Evolutionary conservation across 2,888 invertebrate genomes (phyloP), one percentile per base, ranked within the genome.

Genomic region (Drosophila mulleri): DNA sequence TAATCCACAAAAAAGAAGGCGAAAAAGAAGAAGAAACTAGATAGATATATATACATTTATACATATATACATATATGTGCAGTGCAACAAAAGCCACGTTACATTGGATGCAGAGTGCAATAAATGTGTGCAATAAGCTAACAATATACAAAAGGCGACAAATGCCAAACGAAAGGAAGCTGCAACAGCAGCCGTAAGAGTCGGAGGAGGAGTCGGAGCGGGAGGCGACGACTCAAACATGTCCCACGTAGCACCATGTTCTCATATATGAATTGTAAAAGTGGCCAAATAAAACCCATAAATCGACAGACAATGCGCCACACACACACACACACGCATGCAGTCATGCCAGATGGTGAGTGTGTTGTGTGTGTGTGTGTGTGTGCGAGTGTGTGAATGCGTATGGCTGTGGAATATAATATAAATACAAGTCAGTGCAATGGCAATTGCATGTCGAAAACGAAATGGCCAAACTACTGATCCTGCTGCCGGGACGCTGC

Each of bases 261-360:
- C 59, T 16, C 20, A 57, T 52, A 74, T 66, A 72, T 79, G 76
- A 73, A 73, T 72, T 72, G 78, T 76, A 80, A 84, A 80, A 85
- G 84, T 85, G 76, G 82, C 82, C 75, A 87, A 85, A 87, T 85
- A 85, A 87, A 87, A 82, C 71, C 84, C 84, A 85, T 87, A 85
- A 85, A 87, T 85, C 82, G 84, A 84, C 84, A 80, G 78, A 84
- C 87, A 84, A 87, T 84, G 84, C 80, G 76, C 57, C 75, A 75
- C 72, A 67, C 56, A 54, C 52, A 52, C 50, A 56, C 37, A 50
- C 56, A 32, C 9, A 18, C 50, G n/a, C 47, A 39, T 53, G 29
- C 20, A 61, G 41, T 29, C 61, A 57, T 47, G 50, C 53, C 73
- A 65, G 41, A 50, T 74, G 48, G 23, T 20, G 44, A 2, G 41